These are phyloP conservation scores for Busseola fusca DNA, from an alignment of 2,888 invertebrate species.

Conservation along the genomic window DNA sequence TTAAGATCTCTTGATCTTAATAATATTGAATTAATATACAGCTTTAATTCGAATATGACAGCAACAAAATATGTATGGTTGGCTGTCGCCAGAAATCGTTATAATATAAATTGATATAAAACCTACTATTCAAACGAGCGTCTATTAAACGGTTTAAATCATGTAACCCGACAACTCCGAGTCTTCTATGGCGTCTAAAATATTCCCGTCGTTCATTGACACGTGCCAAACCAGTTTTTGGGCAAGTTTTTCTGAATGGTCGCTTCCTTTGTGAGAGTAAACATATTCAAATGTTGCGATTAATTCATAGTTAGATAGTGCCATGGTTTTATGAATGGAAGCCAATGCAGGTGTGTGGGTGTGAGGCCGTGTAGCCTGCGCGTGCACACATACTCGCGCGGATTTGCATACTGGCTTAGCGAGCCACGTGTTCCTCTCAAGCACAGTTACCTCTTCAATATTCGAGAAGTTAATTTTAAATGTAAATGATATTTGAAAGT, in stretches of 20 bases:
- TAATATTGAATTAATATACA: constrained; percentile 50
- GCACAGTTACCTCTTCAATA: constrained; percentile 86
- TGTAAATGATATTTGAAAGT: constrained; percentile 84
- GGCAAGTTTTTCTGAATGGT: constrained; percentile 87
- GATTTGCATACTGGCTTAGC: constrained; percentile 86
- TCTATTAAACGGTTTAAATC: constrained; percentile 85
- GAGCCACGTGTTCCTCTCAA: constrained; percentile 83
- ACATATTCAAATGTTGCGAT: constrained; percentile 89
- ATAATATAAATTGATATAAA: constrained; percentile 73
- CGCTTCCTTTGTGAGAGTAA: constrained; percentile 88
- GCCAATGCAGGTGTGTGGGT: constrained; percentile 75
- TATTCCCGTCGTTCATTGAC: constrained; percentile 88
- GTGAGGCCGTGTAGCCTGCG: constrained; percentile 68
- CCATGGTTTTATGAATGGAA: constrained; percentile 88
- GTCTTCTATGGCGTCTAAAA: constrained; percentile 82
- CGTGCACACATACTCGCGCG: constrained; percentile 72
- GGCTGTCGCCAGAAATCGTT: constrained; percentile 70
- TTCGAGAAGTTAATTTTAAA: constrained; percentile 84
- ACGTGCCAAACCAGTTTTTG: constrained; percentile 88
- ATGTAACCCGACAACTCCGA: constrained; percentile 78
- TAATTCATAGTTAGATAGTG: constrained; percentile 88
- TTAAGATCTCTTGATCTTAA: constrained; percentile 38
- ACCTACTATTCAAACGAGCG: constrained; percentile 77
- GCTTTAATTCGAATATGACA: constrained; percentile 44
- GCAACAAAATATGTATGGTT: constrained; percentile 48